Conservation (phyloP, 2,113 vertebrate species). For the Sinocyclocheilus anophthalmus region DNA sequence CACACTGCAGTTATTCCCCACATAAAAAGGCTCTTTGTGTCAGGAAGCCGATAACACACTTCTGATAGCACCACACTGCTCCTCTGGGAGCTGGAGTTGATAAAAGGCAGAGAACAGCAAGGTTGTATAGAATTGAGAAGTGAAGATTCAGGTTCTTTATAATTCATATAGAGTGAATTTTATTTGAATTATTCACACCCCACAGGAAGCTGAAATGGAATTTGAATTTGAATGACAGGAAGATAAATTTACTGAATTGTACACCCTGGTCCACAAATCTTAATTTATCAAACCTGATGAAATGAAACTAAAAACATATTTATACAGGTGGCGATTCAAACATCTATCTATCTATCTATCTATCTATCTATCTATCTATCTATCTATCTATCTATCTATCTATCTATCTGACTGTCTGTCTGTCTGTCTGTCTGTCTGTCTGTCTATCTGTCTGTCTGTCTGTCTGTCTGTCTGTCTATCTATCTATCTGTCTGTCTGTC, state of each 20-base stretch:
- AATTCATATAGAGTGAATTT: neutral
- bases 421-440: too few relatives aligned
- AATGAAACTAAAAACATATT: neutral
- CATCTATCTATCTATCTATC: too few relatives aligned
- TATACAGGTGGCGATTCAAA: too few relatives aligned
- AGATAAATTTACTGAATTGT: neutral
- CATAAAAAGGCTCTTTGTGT: constrained; percentile 22
- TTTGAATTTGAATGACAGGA: neutral
- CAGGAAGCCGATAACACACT: constrained; percentile 1
- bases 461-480: too few relatives aligned
- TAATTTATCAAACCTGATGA: neutral
- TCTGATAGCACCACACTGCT: neutral
- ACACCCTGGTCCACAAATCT: neutral
- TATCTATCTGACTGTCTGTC: too few relatives aligned
- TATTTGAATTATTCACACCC: neutral
- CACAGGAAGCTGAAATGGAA: neutral
- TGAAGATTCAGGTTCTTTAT: neutral
- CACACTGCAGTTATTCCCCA: neutral
- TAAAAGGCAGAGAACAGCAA: neutral
- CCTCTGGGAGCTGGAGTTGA: constrained; percentile 4
- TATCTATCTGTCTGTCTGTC: too few relatives aligned
- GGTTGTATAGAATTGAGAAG: neutral
- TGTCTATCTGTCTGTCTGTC: too few relatives aligned
- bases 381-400: too few relatives aligned
- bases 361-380: too few relatives aligned